Base-by-base conservation (phyloP, 2,888 invertebrate genomes). In the Temnothorax unifasciatus region DNA sequence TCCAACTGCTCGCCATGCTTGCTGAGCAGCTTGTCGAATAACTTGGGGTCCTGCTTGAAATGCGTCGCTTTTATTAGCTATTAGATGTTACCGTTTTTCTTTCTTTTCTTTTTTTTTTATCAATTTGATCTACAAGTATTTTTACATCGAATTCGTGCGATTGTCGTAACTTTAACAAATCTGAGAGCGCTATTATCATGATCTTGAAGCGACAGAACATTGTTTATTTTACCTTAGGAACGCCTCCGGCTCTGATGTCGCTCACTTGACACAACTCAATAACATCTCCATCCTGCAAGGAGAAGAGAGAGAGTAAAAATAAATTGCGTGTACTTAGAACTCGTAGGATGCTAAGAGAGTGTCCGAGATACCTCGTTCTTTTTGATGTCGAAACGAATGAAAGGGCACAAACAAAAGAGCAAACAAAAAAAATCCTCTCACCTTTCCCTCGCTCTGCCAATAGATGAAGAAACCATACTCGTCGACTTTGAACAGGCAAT, bases 261-360 rank as follows among this genome's bases (percentile, higher is more conserved):
- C 99, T 99, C 92, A 99, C 99, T 97, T 99, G 99, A 93, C 99
- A 99, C 93, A 99, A 96, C 95, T 99, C 99, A 93, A 99, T 97
- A 90, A 99, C 99, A 95, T 99, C 99, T 73, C 99, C 99, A 94
- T 99, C 99, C 99, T 99, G 96, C 21, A 96, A 96, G 95, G 94
- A 41, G 95, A 89, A 86, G 15, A 85, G 44, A 82, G 25, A 68
- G 81, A 63, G 63, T 52, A 75, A 76, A 34, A 52, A 85, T 74
- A 18, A 76, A 81, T 41, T 41, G 50, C 38, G 13, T 54, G 5
- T 29, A 59, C 21, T 68, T 38, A 59, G 54, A 2, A 44, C 1
- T 34, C n/a, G 25, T n/a, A n/a, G 21, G 18, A 54, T 15, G n/a
- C 2, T 15, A 29, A 29, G 18, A 76, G 64, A 44, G 57, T 3